These are phyloP conservation scores for Prunella fulvescens DNA, from an alignment of 2,113 vertebrate species.

Conservation along the genomic window DNA sequence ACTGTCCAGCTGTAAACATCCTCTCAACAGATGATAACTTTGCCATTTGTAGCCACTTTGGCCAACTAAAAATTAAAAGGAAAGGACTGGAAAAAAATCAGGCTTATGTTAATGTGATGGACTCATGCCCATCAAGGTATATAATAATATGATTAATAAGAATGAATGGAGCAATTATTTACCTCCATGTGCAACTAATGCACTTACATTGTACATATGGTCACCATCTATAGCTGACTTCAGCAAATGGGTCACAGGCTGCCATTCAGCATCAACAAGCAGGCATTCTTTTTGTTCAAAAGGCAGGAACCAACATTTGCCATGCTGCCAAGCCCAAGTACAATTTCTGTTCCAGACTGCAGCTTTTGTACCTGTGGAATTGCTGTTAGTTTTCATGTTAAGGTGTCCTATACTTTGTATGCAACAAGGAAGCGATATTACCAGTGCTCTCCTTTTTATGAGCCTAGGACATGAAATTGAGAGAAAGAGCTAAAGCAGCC, in stretches of 20 bases:
- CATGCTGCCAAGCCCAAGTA: neutral
- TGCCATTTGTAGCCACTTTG: neutral
- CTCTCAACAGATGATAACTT: neutral
- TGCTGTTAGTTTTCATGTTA: neutral
- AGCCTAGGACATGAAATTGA: neutral
- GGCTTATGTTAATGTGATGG: neutral
- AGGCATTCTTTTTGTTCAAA: neutral
- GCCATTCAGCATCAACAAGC: neutral
- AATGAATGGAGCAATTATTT: neutral
- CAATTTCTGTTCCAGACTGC: neutral
- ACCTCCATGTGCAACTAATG: neutral
- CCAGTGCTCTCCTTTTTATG: neutral
- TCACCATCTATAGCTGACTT: neutral
- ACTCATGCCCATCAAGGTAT: neutral
- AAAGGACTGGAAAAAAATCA: neutral
- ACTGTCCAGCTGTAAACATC: neutral
- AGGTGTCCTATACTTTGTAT: neutral
- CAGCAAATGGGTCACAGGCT: neutral
- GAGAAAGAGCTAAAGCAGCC: conserved; percentile 33
- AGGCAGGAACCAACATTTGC: neutral
- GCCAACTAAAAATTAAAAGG: neutral
- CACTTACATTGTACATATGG: neutral
- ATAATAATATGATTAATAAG: neutral
- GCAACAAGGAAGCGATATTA: neutral
- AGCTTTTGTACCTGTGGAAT: neutral